These are phyloP conservation scores for Mormyrops attenuatus DNA, from an alignment of 2,797 vertebrate species.

Conservation along the genomic window DNA sequence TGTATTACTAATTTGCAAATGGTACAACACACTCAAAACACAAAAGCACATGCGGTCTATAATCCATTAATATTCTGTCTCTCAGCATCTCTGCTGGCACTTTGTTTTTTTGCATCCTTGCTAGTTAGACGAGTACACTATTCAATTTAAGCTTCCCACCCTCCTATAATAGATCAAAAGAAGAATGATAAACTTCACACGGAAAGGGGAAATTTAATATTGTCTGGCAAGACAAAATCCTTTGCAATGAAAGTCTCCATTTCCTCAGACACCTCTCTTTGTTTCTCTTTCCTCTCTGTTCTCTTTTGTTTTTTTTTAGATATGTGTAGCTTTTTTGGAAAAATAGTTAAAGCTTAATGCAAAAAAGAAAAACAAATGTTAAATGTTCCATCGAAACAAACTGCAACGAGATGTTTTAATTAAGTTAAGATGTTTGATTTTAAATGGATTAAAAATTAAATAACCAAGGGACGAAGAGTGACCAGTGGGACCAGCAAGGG, in stretches of 20 bases:
- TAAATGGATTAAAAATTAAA: neutral
- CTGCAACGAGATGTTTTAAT: neutral
- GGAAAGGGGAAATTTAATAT: neutral
- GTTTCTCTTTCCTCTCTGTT: neutral
- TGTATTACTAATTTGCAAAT: neutral
- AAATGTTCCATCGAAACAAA: neutral
- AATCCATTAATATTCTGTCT: neutral
- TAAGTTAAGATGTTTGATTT: neutral
- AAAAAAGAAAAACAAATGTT: neutral
- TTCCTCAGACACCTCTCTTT: neutral
- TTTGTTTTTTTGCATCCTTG: neutral
- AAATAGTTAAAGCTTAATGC: neutral
- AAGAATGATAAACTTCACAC: neutral
- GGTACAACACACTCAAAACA: neutral
- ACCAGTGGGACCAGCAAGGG: neutral
- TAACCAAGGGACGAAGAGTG: neutral
- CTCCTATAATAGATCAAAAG: conserved; percentile 8
- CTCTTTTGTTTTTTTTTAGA: neutral
- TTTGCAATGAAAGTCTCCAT: neutral
- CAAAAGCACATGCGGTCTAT: neutral
- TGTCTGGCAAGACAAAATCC: neutral
- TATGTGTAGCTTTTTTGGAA: neutral
- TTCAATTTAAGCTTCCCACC: neutral
- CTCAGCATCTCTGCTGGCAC: neutral
- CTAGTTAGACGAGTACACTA: neutral